Base-by-base conservation (phyloP, 2,888 invertebrate species). In the Boloria selene region DNA sequence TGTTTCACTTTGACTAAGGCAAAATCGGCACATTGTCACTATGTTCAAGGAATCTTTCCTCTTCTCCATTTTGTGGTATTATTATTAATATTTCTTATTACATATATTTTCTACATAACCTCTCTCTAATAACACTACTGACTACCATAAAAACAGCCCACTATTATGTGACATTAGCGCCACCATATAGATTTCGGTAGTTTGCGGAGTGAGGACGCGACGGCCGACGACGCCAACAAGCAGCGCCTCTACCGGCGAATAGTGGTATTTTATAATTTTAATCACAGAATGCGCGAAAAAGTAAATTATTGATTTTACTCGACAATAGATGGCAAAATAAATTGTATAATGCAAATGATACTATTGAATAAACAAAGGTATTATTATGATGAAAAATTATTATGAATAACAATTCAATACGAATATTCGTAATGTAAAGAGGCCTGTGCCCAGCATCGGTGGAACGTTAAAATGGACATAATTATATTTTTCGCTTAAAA, bases 1-100 rank as follows among this genome's bases (percentile, higher is more conserved):
- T 65, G 94, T 92, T 70, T 92, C 93, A 74, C 94, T 93, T 80
- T 94, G 94, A 69, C 93, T 86, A 75, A 96, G 89, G 85, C 96
- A 96, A 86, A 96, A 96, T 74, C 96, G 94, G 84, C 96, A 96
- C 69, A 96, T 93, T 85, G 94, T 93, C 86, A 94, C 93, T 58
- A 91, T 87, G 81, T 94, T 93, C 68, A 96, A 82, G 73, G 92
- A 90, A 74, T 93, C 91, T 80, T 93, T 93, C 82, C 94, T 91
- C 76, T 90, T 93, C 79, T 94, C 94, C 94, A 94, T 94, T 81
- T 85, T 87, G 64, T 64, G 63, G 50, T 61, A 67, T 61, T 50
- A 67, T 61, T 68, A 67, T 69, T 67, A 66, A 58, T 72, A 70
- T 58, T 67, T 70, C 61, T 70, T 64, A 73, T 73, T 68, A 71